Conservation (phyloP, 1,140 invertebrate species). For the Oryzaephilus surinamensis region DNA sequence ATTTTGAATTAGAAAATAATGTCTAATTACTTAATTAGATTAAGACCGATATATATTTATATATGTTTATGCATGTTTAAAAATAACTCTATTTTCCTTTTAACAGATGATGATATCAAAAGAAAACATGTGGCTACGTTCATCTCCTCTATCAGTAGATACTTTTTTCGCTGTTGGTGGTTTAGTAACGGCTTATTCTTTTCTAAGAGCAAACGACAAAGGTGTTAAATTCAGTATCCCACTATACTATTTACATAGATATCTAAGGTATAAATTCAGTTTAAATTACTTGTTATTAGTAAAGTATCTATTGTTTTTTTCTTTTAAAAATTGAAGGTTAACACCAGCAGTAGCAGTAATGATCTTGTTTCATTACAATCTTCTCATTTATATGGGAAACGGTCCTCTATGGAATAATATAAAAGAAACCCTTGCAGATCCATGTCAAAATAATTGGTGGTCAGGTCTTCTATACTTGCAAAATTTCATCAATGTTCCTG, state of each 20-base stretch:
- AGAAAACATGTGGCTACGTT: background rate
- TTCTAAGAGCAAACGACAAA: slow-evolving; percentile 38
- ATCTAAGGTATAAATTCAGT: no score
- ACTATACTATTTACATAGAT: slow-evolving; percentile 45
- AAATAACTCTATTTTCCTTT: no score
- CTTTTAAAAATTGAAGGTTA: no score
- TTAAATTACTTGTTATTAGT: no score
- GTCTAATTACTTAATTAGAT: no score
- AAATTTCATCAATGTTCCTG: no score
- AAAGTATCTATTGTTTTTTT: no score
- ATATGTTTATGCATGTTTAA: no score
- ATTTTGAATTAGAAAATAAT: no score
- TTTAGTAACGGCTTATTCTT: slow-evolving; percentile 45
- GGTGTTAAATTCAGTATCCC: slow-evolving; percentile 27
- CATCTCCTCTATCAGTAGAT: slow-evolving; percentile 39
- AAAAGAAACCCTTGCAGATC: slow-evolving; percentile 20
- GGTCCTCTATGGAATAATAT: slow-evolving; percentile 39
- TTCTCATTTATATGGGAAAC: slow-evolving; percentile 4
- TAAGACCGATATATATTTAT: no score
- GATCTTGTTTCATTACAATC: slow-evolving; percentile 2
- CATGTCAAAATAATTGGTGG: slow-evolving; percentile 43
- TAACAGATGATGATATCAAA: no score
- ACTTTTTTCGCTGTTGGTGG: slow-evolving; percentile 51
- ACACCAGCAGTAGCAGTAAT: slow-evolving; percentile 11
- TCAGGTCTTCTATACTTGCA: slow-evolving; percentile 38